A percentile compares a stretch with the other conserved stretches of the same genome.
Evolutionary conservation across 2,113 vertebrate species (phyloP).

Genomic region (Megatriorchis doriae): DNA sequence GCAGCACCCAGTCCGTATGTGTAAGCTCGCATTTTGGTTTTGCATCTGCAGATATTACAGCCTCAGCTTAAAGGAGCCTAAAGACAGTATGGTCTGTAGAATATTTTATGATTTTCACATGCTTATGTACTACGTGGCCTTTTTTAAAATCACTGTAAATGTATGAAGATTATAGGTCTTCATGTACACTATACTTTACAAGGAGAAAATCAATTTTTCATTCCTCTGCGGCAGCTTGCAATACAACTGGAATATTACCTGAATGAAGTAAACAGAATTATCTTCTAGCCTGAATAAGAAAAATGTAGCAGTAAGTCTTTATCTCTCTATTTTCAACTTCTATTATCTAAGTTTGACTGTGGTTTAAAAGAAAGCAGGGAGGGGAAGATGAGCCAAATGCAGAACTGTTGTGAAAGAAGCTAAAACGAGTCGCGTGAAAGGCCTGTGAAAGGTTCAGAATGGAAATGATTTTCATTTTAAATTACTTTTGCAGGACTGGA

Average conservation of each 20-base stretch:
- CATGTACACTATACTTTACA: background rate
- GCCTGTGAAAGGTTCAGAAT: slow-evolving; percentile 4
- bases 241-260: slow-evolving; percentile 61
- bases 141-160: slow-evolving; percentile 11
- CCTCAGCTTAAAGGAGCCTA: background rate
- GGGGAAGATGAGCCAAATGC: slow-evolving; percentile 16
- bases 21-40: background rate
- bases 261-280: slow-evolving; percentile 71
- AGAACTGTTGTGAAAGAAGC: background rate
- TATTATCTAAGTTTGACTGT: slow-evolving; percentile 29
- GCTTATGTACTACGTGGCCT: background rate
- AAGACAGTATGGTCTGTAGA: background rate
- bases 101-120: background rate
- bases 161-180: slow-evolving; percentile 23
- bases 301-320: slow-evolving; percentile 51
- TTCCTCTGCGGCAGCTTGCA: slow-evolving; percentile 49
- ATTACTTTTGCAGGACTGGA: slow-evolving; percentile 26
- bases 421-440: background rate
- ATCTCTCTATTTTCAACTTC: slow-evolving; percentile 41
- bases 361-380: slow-evolving; percentile 34
- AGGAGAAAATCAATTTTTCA: slow-evolving; percentile 72
- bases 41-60: background rate
- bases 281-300: slow-evolving; percentile 54
- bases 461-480: slow-evolving; percentile 53
- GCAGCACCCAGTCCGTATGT: rapidly evolving